Conservation (phyloP, 1,140 invertebrate species). For the Macrobrachium rosenbergii region DNA sequence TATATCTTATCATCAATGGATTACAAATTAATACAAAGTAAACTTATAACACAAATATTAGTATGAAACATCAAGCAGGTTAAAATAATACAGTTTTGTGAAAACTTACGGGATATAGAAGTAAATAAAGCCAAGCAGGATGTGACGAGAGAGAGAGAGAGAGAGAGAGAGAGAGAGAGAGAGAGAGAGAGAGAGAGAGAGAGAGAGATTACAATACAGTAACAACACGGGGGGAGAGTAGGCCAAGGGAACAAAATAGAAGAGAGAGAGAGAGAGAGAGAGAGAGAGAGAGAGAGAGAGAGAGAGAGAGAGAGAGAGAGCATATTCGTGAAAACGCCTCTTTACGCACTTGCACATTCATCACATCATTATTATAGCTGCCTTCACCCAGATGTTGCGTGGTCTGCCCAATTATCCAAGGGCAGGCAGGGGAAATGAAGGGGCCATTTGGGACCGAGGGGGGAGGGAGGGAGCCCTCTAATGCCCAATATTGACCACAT, state of each 20-base stretch:
- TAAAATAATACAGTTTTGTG: neutral
- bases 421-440: neutral
- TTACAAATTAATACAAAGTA: neutral
- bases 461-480: neutral
- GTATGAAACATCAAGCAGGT: neutral
- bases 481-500: too few species aligned
- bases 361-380: neutral
- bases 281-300: neutral
- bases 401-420: slow-evolving; percentile 14
- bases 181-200: neutral
- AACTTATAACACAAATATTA: neutral
- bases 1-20: neutral
- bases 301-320: neutral
- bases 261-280: neutral
- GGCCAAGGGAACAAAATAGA: neutral
- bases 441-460: neutral
- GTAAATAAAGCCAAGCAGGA: too few species aligned
- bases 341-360: neutral
- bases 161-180: neutral
- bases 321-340: neutral
- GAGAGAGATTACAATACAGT: neutral
- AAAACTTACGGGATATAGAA: neutral
- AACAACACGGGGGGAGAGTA: neutral
- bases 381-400: neutral
- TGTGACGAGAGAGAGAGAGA: too few species aligned